phyloP scores from a whole-genome alignment of 2,797 vertebrate genomes.

The Megalops cyprinoides region DNA sequence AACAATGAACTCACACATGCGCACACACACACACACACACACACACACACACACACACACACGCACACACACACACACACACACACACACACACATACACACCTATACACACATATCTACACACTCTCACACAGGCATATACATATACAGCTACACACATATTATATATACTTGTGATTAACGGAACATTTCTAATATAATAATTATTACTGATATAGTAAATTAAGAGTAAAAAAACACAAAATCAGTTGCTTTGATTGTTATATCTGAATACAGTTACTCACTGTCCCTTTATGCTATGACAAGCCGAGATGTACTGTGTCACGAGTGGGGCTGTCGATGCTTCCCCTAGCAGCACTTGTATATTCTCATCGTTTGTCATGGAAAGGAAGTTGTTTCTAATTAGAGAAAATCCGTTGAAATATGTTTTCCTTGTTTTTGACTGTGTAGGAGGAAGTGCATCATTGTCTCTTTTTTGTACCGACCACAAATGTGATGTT shows the following conservation, averaged over 20 bases:
- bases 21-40: neutral
- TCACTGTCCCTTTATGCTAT: neutral
- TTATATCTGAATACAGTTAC: too few relatives aligned
- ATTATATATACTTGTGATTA: too few relatives aligned
- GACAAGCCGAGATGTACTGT: neutral
- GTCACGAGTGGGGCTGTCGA: neutral
- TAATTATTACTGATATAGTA: neutral
- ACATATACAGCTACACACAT: too few relatives aligned
- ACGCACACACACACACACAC: too few relatives aligned
- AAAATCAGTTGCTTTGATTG: too few relatives aligned
- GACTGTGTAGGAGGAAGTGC: neutral
- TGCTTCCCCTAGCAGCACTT: neutral
- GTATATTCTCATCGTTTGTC: neutral
- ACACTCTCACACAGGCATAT: too few relatives aligned
- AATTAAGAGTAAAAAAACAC: too few relatives aligned
- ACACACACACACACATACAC: too few relatives aligned
- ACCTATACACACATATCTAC: too few relatives aligned
- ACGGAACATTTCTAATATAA: too few relatives aligned
- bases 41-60: neutral
- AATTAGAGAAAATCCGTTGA: constrained; percentile 10
- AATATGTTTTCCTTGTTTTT: constrained; percentile 12
- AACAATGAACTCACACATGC: neutral
- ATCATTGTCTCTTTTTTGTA: neutral
- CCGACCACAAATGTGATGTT: neutral
- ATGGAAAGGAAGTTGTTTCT: constrained; percentile 5